Evolutionary conservation across 2,113 vertebrate species (phyloP).

Genomic region (Probosciger aterrimus): DNA sequence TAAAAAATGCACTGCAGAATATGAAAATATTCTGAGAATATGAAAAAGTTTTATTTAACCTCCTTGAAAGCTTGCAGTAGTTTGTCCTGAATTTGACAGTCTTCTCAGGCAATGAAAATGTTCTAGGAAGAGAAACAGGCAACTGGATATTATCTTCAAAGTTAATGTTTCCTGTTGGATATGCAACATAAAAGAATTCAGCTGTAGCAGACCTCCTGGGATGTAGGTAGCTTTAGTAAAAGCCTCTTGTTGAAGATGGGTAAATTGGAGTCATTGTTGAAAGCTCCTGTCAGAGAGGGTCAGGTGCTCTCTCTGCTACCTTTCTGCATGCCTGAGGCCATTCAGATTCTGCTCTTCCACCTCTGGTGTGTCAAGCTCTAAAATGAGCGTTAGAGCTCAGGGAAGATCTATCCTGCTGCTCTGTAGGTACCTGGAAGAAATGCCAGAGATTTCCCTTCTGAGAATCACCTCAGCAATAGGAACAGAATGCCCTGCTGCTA

Average conservation of each 20-base stretch:
- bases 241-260: neutral
- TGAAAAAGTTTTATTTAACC: neutral
- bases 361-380: neutral
- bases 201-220: neutral
- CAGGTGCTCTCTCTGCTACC: neutral
- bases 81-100: neutral
- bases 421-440: neutral
- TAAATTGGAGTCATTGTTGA: neutral
- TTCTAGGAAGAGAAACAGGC: neutral
- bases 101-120: neutral
- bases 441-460: neutral
- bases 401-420: neutral
- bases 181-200: neutral
- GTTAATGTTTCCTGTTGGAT: neutral
- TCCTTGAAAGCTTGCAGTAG: neutral
- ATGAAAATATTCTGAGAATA: neutral
- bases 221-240: neutral
- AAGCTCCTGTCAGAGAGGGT: neutral
- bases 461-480: neutral
- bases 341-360: neutral
- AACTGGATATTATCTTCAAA: neutral
- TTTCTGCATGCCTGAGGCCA: neutral
- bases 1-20: neutral
- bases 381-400: neutral
- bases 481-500: neutral